phyloP scores from a whole-genome alignment of 2,113 vertebrate species.

The Varanus salvator region DNA sequence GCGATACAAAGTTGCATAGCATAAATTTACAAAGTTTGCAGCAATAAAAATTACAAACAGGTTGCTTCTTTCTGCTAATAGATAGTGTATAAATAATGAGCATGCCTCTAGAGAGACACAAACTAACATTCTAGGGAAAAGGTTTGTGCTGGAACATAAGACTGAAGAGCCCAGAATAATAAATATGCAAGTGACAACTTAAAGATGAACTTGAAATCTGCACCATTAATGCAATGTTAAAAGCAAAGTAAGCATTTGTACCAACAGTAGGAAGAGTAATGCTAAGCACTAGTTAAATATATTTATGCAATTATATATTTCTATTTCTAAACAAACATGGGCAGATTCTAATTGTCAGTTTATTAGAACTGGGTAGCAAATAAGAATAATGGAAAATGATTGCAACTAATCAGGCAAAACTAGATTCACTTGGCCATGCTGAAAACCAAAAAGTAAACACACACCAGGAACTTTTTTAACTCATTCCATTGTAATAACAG shows the following conservation, averaged over 20 bases:
- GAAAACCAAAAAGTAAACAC: neutral
- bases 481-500: neutral
- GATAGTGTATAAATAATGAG: neutral
- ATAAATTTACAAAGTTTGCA: neutral
- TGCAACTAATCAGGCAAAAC: conserved; percentile 4
- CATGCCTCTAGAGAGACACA: neutral
- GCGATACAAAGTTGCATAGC: neutral
- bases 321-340: neutral
- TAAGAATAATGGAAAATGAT: conserved; percentile 4
- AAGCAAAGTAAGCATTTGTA: neutral
- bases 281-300: neutral
- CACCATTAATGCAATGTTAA: neutral
- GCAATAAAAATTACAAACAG: neutral
- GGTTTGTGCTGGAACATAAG: neutral
- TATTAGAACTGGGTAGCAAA: neutral
- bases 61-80: neutral
- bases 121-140: neutral
- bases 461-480: neutral
- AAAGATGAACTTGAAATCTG: neutral
- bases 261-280: neutral
- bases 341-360: neutral
- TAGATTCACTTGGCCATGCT: neutral
- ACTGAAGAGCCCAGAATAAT: neutral
- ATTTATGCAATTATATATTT: neutral
- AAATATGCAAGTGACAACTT: neutral